Conservation (phyloP, 2,888 invertebrate species). For the Erebia aethiops region DNA sequence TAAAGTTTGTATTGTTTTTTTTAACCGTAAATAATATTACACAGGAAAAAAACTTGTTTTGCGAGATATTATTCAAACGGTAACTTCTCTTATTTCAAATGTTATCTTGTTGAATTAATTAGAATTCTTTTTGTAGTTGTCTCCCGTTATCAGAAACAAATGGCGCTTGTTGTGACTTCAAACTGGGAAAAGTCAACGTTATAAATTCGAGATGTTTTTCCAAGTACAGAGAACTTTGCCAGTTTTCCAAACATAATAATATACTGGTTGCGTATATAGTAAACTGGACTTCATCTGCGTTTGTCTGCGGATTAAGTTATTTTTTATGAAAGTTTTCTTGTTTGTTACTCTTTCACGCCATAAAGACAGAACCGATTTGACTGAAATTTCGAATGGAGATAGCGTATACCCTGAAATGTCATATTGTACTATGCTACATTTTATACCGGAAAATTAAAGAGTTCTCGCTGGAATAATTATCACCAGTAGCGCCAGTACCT, state of each 20-base stretch:
- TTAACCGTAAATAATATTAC: slow-evolving; percentile 50
- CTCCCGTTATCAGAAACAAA: slow-evolving; percentile 55
- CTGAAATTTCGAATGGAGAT: too few relatives aligned
- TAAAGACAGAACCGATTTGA: too few relatives aligned
- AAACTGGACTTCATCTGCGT: background rate
- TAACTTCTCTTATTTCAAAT: slow-evolving; percentile 60
- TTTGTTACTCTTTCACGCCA: too few relatives aligned
- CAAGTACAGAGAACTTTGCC: slow-evolving; percentile 21
- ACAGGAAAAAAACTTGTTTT: slow-evolving; percentile 32
- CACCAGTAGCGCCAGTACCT: too few relatives aligned
- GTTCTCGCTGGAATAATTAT: too few relatives aligned
- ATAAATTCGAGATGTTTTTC: slow-evolving; percentile 37
- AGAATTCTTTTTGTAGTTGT: slow-evolving; percentile 62
- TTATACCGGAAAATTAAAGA: too few relatives aligned
- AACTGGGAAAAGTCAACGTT: slow-evolving; percentile 36
- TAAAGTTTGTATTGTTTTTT: slow-evolving; percentile 74
- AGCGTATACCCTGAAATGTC: too few relatives aligned
- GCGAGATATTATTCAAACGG: slow-evolving; percentile 60
- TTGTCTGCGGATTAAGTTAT: too few relatives aligned
- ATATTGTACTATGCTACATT: too few relatives aligned
- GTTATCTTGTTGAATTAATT: slow-evolving; percentile 71
- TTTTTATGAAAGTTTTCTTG: too few relatives aligned
- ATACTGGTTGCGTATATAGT: slow-evolving; percentile 20
- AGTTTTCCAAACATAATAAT: slow-evolving; percentile 21
- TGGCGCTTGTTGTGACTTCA: slow-evolving; percentile 43